Evolutionary conservation across 1,140 invertebrate genomes (phyloP).

Genomic region (Zophobas morio): DNA sequence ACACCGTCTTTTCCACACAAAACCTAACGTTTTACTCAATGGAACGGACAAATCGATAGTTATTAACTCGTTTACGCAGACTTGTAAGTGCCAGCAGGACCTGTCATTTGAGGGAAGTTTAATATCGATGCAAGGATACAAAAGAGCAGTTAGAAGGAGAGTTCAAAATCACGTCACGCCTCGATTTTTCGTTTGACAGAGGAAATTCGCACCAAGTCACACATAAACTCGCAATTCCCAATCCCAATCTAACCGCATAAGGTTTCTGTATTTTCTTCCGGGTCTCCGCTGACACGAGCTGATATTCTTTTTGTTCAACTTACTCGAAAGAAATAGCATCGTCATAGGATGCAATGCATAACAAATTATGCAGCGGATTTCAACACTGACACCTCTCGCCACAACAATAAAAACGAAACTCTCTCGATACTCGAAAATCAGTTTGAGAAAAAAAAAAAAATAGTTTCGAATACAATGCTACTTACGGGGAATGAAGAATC

Average conservation of each 20-base stretch:
- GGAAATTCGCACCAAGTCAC: conserved; percentile 11
- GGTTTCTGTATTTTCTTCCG: conserved; percentile 4
- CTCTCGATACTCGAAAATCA: too few relatives aligned
- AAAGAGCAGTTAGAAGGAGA: conserved; percentile 6
- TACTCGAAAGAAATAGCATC: not conserved
- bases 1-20: conserved; percentile 12
- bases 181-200: conserved; percentile 17
- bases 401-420: too few relatives aligned
- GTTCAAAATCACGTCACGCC: conserved; percentile 23
- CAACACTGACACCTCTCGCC: too few relatives aligned
- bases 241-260: conserved; percentile 15
- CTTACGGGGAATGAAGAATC: too few relatives aligned
- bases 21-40: not conserved
- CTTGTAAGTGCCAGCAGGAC: conserved; percentile 30
- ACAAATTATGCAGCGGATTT: not conserved
- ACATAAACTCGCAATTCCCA: conserved; percentile 27
- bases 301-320: conserved; percentile 4
- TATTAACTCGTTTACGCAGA: conserved; percentile 42
- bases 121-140: conserved; percentile 26
- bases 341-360: not conserved
- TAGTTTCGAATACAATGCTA: too few relatives aligned
- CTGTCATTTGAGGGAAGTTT: conserved; percentile 14
- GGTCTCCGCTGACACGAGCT: conserved; percentile 16
- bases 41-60: conserved; percentile 37
- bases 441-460: too few relatives aligned